Percentiles rank a stretch among this genome's conserved stretches.
Conservation (phyloP, 2,797 vertebrate genomes). For the Kryptopterus vitreolus region DNA sequence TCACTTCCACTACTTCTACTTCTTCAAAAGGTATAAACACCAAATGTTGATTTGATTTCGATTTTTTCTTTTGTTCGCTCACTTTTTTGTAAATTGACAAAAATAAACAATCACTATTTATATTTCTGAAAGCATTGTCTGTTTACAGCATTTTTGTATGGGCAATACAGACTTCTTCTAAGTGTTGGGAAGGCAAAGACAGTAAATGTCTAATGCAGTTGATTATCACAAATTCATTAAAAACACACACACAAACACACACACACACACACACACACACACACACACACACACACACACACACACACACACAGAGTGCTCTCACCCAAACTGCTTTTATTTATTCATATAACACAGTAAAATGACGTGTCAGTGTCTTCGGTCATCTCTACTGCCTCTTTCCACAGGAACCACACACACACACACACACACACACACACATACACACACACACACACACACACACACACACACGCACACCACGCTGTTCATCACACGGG, state of each 20-base stretch:
- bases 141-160: too few species aligned
- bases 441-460: constrained; percentile 5
- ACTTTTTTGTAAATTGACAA: too few species aligned
- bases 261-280: constrained; percentile 9
- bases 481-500: neutral
- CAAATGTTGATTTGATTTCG: too few species aligned
- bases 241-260: neutral
- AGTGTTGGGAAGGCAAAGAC: neutral
- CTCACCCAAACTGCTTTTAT: constrained; percentile 2
- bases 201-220: neutral
- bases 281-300: constrained; percentile 3
- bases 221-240: neutral
- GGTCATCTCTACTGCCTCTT: constrained; percentile 14
- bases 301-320: neutral
- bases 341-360: constrained; percentile 5
- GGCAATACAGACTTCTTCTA: neutral
- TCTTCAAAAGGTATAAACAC: too few species aligned
- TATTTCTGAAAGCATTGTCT: too few species aligned
- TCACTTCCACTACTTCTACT: too few species aligned
- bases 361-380: neutral
- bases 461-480: constrained; percentile 13
- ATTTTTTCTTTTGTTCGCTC: too few species aligned
- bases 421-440: constrained; percentile 2
- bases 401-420: constrained; percentile 13
- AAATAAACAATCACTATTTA: too few species aligned